Evolutionary conservation across 2,113 vertebrate genomes (phyloP).

Genomic region (Myrmecobius fasciatus): DNA sequence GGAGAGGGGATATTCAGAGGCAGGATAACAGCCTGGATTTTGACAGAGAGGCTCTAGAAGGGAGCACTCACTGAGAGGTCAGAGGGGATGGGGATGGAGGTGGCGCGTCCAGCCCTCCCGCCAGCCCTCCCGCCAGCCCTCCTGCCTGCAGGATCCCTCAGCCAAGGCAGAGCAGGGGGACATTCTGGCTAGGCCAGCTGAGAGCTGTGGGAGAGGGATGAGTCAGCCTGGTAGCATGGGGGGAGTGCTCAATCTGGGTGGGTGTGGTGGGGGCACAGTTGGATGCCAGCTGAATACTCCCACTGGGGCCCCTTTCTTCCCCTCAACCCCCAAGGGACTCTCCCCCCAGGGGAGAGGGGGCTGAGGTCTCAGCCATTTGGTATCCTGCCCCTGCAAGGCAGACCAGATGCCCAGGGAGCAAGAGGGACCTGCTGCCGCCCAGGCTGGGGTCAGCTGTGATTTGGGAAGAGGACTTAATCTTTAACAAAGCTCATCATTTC

Average conservation of each 20-base stretch:
- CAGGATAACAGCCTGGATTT: background rate
- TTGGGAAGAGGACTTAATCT: background rate
- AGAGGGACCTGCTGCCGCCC: background rate
- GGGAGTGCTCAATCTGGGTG: background rate
- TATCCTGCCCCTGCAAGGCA: too few relatives aligned
- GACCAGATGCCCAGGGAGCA: background rate
- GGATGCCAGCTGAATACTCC: background rate
- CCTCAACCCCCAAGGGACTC: background rate
- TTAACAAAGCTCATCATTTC: background rate
- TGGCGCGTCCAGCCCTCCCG: background rate
- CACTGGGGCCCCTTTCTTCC: background rate
- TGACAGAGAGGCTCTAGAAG: background rate
- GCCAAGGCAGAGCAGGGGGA: background rate
- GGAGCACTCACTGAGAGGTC: background rate
- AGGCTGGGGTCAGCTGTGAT: background rate
- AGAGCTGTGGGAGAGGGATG: rapidly evolving
- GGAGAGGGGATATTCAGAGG: background rate
- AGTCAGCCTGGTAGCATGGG: background rate
- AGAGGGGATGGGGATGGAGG: background rate
- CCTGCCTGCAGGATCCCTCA: background rate
- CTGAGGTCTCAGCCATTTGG: background rate
- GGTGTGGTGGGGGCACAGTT: background rate
- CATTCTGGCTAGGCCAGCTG: background rate
- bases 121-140: background rate
- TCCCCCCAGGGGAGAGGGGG: background rate